These are phyloP conservation scores for Synanthedon andrenaeformis DNA, from an alignment of 2,888 invertebrate genomes.

Conservation along the genomic window DNA sequence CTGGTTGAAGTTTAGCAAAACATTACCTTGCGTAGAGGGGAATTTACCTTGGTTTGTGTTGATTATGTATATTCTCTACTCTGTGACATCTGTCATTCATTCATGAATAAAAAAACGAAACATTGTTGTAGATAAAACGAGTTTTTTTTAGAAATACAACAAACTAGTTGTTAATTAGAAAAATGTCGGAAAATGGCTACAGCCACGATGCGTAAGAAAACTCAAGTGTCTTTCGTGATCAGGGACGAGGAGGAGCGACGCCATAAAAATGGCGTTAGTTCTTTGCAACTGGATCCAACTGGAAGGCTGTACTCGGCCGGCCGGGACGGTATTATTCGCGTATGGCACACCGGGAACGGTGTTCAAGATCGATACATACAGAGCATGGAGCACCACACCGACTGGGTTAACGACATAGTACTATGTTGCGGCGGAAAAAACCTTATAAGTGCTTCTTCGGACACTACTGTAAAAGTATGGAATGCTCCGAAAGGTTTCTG, in stretches of 20 bases:
- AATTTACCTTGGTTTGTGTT: too few species aligned
- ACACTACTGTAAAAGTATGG: slow-evolving; percentile 99
- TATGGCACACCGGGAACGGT: slow-evolving; percentile 79
- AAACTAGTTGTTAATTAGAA: slow-evolving; percentile 21
- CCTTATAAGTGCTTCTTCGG: slow-evolving; percentile 98
- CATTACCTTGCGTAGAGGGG: too few species aligned
- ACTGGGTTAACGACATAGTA: slow-evolving; percentile 99
- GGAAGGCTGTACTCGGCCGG: slow-evolving; percentile 96
- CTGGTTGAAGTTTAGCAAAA: too few species aligned
- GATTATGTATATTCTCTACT: too few species aligned
- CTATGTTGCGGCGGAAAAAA: slow-evolving; percentile 97
- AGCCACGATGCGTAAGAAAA: slow-evolving; percentile 62
- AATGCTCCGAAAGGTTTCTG: slow-evolving; percentile 99
- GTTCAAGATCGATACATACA: slow-evolving; percentile 80
- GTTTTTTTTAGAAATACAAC: slow-evolving; percentile 9
- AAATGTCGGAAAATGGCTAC: slow-evolving; percentile 68
- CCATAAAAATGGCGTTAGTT: slow-evolving; percentile 96
- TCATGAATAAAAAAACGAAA: not conserved
- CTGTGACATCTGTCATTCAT: too few species aligned
- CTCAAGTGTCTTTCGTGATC: slow-evolving; percentile 97
- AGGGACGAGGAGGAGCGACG: slow-evolving; percentile 94
- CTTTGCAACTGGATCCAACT: slow-evolving; percentile 92
- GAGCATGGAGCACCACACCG: slow-evolving; percentile 99
- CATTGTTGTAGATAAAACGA: not conserved
- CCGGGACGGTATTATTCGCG: slow-evolving; percentile 96